These are phyloP conservation scores for Xiphorhynchus erythropygius DNA, from an alignment of 2,797 vertebrate species.

Conservation along the genomic window DNA sequence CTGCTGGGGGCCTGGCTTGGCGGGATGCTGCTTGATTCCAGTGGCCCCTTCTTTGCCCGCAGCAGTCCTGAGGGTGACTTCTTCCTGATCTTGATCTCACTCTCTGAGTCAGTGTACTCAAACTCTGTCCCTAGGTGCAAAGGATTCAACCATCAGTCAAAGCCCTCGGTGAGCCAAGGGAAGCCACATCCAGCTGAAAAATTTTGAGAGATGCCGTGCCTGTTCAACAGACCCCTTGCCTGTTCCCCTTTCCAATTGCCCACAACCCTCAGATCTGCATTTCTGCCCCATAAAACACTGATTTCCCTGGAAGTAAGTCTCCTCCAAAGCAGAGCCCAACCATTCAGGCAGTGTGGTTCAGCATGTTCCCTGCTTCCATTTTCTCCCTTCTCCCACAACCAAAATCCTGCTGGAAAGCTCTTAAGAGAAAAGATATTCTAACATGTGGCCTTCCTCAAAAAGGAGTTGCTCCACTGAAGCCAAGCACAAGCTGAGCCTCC, in stretches of 20 bases:
- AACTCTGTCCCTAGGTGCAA: constrained; percentile 83
- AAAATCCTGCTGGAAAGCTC: background rate
- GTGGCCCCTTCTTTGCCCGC: constrained; percentile 83
- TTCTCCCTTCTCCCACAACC: background rate
- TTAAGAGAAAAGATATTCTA: background rate
- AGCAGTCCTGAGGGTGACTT: constrained; percentile 85
- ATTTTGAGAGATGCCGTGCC: background rate
- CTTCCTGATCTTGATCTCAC: constrained; percentile 86
- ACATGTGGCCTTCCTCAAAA: background rate
- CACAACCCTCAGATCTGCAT: background rate
- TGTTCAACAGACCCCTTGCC: background rate
- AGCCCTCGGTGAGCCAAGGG: background rate
- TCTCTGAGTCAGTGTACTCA: constrained; percentile 93
- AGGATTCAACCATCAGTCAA: background rate
- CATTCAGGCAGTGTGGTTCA: background rate
- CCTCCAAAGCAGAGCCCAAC: background rate
- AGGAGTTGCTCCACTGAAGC: background rate
- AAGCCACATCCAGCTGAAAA: background rate
- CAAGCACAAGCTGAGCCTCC: background rate
- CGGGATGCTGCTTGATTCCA: constrained; percentile 70
- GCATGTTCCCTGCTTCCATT: background rate
- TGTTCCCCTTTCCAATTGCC: background rate
- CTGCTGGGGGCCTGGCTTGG: constrained; percentile 61
- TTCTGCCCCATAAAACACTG: background rate
- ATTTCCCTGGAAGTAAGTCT: background rate